Evolutionary conservation across 2,888 invertebrate species (phyloP).

Genomic region (Synanthedon vespiformis): DNA sequence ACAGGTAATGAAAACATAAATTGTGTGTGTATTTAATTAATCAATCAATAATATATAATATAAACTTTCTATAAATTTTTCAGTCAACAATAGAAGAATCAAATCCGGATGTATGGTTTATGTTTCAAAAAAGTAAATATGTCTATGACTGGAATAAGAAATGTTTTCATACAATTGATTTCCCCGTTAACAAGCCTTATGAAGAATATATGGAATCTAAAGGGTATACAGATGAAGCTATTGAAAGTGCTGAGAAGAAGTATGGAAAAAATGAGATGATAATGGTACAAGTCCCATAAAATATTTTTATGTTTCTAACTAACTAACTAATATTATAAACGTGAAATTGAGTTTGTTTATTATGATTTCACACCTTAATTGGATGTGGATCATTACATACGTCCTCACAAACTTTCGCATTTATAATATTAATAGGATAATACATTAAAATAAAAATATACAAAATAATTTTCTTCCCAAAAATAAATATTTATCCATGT

Average conservation of each 20-base stretch:
- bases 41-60: background rate
- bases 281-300: conserved; percentile 70
- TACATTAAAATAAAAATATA: too few species aligned
- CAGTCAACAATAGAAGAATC: conserved; percentile 52
- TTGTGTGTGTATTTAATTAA: background rate
- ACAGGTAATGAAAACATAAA: conserved; percentile 47
- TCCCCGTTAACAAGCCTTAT: conserved; percentile 81
- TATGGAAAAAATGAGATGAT: conserved; percentile 91
- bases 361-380: too few species aligned
- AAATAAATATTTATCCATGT: too few species aligned
- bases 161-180: conserved; percentile 83
- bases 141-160: conserved; percentile 87
- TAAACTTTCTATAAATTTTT: background rate
- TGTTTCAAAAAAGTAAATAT: conserved; percentile 98
- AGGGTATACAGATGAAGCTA: conserved; percentile 86
- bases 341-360: too few species aligned
- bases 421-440: too few species aligned
- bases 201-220: conserved; percentile 84
- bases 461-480: too few species aligned
- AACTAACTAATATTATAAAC: conserved; percentile 1
- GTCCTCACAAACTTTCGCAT: too few species aligned
- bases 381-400: too few species aligned
- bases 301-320: too few species aligned
- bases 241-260: conserved; percentile 79
- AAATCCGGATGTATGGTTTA: conserved; percentile 82